Percentiles rank a stretch among this genome's conserved stretches.
phyloP scores from a whole-genome alignment of 2,797 vertebrate genomes.

The Sebastes oblongus region DNA sequence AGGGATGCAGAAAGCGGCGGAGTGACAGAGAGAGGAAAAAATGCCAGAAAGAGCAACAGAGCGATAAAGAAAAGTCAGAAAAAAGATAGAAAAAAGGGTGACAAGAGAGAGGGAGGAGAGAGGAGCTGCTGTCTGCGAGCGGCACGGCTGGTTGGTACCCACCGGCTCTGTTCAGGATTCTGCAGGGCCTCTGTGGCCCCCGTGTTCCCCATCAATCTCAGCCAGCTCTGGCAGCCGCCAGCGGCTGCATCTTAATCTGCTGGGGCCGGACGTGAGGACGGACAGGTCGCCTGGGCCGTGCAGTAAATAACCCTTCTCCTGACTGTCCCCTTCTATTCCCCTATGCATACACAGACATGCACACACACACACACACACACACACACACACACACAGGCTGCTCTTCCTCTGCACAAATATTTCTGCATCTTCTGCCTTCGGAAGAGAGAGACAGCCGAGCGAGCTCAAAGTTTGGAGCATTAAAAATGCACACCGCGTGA shows the following conservation, averaged over 20 bases:
- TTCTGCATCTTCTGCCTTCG: not conserved
- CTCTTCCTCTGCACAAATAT: slow-evolving; percentile 12
- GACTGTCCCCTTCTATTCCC: slow-evolving; percentile 67
- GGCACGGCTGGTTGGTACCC: slow-evolving; percentile 44
- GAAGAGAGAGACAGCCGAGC: not conserved
- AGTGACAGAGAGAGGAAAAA: slow-evolving; percentile 49
- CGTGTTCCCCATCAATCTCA: slow-evolving; percentile 82
- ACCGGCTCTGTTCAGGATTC: slow-evolving; percentile 79
- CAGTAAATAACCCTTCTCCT: slow-evolving; percentile 78
- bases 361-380: slow-evolving; percentile 1
- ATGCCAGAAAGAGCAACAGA: slow-evolving; percentile 58
- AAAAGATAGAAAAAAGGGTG: slow-evolving; percentile 42
- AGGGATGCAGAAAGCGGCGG: slow-evolving; percentile 43
- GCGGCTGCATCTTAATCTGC: slow-evolving; percentile 79
- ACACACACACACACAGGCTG: not conserved
- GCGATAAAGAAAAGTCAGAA: slow-evolving; percentile 56
- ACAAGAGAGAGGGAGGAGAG: slow-evolving; percentile 46
- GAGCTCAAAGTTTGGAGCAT: not conserved
- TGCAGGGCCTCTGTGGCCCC: slow-evolving; percentile 75
- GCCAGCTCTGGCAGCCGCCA: slow-evolving; percentile 69
- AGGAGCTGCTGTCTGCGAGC: slow-evolving; percentile 49
- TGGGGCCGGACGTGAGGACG: slow-evolving; percentile 77
- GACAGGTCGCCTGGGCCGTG: slow-evolving; percentile 74
- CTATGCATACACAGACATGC: slow-evolving; percentile 33
- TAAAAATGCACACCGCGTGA: not conserved